Base-by-base conservation (phyloP, 2,113 vertebrate genomes). In the Sinocyclocheilus maitianheensis region DNA sequence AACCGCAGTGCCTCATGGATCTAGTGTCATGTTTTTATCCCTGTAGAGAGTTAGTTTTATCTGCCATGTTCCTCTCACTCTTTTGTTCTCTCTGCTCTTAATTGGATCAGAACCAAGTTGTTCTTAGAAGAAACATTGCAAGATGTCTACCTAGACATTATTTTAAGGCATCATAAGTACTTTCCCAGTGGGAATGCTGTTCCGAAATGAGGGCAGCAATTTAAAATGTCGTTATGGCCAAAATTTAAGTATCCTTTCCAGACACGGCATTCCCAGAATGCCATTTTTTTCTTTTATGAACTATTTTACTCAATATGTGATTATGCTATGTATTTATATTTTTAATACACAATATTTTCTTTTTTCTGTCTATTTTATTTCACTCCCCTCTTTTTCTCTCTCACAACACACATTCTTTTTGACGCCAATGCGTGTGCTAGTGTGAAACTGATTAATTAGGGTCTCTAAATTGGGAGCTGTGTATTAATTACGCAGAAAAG, bases 401-500 rank as follows among this genome's bases (percentile, higher is more conserved):
- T 51, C 63, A 26, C 26, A 26, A 26, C 26, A 26, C 26, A 26
- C 14, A 5, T 46, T 46, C n/a, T 30, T 81, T 67, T 67, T 8
- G 22, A 51, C 16, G 0, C 62, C 10, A 1, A 5, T 11, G 0
- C 11, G 18, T 55, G 90, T 91, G 87, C 77, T 60, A 81, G 86
- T 89, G 88, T 88, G 88, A 93, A 92, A 91, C 93, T 92, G 92
- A 94, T 94, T 93, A 93, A 94, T 95, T 93, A 89, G 91, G 30
- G 87, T 71, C 86, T 81, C 85, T 90, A 92, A 94, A 91, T 93
- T 85, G 91, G 83, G 92, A 92, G 63, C 76, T 93, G 76, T 87
- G 90, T 94, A 95, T 95, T 94, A 95, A 95, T 94, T 93, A 91
- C 93, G 78, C 84, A 90, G 85, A 94, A 93, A 92, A 93, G 92